Evolutionary conservation across 2,888 invertebrate genomes (phyloP), one percentile per base, ranked within the genome.

Genomic region (Polydrusus tereticollis): DNA sequence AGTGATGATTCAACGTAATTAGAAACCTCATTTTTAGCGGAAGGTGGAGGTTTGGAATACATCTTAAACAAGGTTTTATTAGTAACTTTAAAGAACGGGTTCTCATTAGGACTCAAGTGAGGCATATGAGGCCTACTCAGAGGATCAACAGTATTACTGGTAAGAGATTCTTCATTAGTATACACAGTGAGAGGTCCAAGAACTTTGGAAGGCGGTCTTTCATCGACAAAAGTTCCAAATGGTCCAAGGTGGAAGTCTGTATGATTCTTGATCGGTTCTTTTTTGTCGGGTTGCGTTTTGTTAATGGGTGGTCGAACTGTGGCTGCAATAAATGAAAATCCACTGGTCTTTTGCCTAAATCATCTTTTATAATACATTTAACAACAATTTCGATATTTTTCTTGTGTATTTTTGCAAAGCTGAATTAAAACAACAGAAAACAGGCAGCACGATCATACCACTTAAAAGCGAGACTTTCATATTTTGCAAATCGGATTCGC

Each of bases 181-280:
- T 85, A 85, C 41, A 84, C 81, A 38, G 80, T 62, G 43, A 85
- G 78, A 10, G 85, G 85, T 58, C 85, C 85, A 64, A 83, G 73
- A 8, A 82, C 78, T 80, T 84, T 84, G 2, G 84, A 83, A 5
- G 85, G 82, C 50, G 75, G 52, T 78, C 82, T 83, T 21, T 50
- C 62, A 8, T 59, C 16, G 38, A 36, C 16, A 12, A 57, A 45
- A 20, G 78, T 38, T 45, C 72, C 72, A 59, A 80, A 76, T 12
- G 75, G 71, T 60, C 69, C 77, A 65, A 64, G 14, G 41, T 73
- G 69, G 78, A 80, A 55, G 76, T 69, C 55, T 73, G 78, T 77
- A 75, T 76, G 50, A 72, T 68, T 59, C 18, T 14, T 33, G 26
- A 50, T 74, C 68, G 75, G 76, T 70, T 75, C 77, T 72, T 76